Evolutionary conservation across 2,888 invertebrate genomes (phyloP).

Genomic region (Dryobota labecula): DNA sequence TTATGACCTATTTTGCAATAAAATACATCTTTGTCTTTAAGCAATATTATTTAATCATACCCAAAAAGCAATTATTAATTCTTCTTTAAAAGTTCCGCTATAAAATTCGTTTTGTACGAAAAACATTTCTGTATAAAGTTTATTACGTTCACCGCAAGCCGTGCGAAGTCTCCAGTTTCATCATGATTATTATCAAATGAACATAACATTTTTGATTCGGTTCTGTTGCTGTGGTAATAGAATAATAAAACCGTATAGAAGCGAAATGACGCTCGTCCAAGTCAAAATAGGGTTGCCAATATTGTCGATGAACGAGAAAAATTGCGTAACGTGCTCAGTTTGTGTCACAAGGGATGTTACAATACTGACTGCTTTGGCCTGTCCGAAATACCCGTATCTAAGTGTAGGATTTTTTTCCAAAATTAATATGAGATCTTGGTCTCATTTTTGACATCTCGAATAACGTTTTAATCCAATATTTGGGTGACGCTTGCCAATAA

Average conservation of each 20-base stretch:
- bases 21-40: no score
- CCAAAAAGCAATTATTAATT: not conserved
- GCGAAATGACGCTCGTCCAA: not conserved
- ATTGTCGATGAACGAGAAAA: no score
- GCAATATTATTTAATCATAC: no score
- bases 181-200: constrained; percentile 60
- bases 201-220: constrained; percentile 50
- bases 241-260: not conserved
- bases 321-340: no score
- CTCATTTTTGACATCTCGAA: not conserved
- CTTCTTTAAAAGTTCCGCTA: not conserved
- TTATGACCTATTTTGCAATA: no score
- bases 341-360: no score
- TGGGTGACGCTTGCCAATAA: not conserved
- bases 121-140: constrained; percentile 22
- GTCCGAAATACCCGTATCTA: no score
- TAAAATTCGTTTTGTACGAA: constrained; percentile 3
- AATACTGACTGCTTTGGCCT: not conserved
- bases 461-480: not conserved
- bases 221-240: constrained; percentile 31
- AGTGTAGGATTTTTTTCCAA: no score
- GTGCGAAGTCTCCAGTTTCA: constrained; percentile 47
- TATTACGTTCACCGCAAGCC: constrained; percentile 37
- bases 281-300: not conserved
- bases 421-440: not conserved